Percentiles rank a stretch among this genome's conserved stretches.
Conservation (phyloP, 1,140 invertebrate genomes). For the Pogonomyrmex californicus region DNA sequence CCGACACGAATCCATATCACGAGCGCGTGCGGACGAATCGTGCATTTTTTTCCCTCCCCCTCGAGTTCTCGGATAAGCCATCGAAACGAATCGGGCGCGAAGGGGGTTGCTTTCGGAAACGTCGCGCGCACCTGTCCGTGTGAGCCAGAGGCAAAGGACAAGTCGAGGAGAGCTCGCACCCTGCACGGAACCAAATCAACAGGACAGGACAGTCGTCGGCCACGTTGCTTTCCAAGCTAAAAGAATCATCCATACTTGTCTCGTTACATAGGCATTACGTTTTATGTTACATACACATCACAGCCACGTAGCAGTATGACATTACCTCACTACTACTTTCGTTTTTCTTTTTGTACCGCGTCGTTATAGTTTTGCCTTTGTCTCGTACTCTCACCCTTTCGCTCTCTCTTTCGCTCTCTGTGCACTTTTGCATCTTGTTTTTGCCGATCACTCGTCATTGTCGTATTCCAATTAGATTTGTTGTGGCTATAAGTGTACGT, state of each 20-base stretch:
- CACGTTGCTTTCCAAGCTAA: slow-evolving; percentile 77
- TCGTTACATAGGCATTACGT: slow-evolving; percentile 60
- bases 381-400: slow-evolving; percentile 18
- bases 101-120: neutral
- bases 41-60: neutral
- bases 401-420: slow-evolving; percentile 56
- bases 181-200: slow-evolving; percentile 88
- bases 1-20: neutral
- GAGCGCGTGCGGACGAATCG: slow-evolving; percentile 46
- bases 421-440: slow-evolving; percentile 21
- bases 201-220: slow-evolving; percentile 79
- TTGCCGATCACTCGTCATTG: slow-evolving; percentile 41
- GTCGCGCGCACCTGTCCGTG: slow-evolving; percentile 10
- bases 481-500: slow-evolving; percentile 50
- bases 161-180: slow-evolving; percentile 80
- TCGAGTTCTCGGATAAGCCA: neutral
- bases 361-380: slow-evolving; percentile 14
- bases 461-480: slow-evolving; percentile 47
- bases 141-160: slow-evolving; percentile 72
- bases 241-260: slow-evolving; percentile 74
- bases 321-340: slow-evolving; percentile 57
- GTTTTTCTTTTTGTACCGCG: slow-evolving; percentile 47
- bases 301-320: slow-evolving; percentile 64
- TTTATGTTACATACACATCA: slow-evolving; percentile 59
- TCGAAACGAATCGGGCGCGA: neutral